Base-by-base conservation (phyloP, 2,113 vertebrate species). In the Mormoops blainvillei region DNA sequence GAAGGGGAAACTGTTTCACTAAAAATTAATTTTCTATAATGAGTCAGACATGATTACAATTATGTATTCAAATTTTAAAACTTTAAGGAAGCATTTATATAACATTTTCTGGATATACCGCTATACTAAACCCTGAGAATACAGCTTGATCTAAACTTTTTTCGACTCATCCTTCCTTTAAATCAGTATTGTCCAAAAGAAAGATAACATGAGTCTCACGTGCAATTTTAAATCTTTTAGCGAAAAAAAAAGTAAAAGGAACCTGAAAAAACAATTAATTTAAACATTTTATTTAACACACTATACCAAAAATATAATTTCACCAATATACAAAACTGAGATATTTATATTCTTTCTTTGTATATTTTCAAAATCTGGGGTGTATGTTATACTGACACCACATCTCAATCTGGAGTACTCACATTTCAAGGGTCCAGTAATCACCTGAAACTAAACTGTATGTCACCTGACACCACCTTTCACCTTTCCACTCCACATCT, bases 201-300 rank as follows among this genome's bases (percentile, higher is more conserved):
- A 84, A 85, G 24, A 15, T 26, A 89, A 93, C 26, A 7, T 73
- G 19, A 52, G 45, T 15, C 33, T 90, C 38, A 65, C 7, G 16
- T 33, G 6, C 12, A 43, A 56, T 84, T 76, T 89, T 95, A 50
- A 84, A 86, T 33, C 12, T 54, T 63, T 86, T 70, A 80, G 13
- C 28, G n/a, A n/a, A 61, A 31, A 85, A 81, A 91, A 76, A 12
- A 41, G 56, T 20, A 73, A 41, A 95, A 90, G 52, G 87, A 45
- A 9, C 14, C 26, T 31, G 54, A 28, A 15, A 45, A 45, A 45
- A 74, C 2, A 26, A 14, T 58, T 3, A 67, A 48, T 74, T 50
- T 89, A 50, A 93, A 5, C 45, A 80, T 86, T 95, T 92, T 87
- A 92, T 33, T 97, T 94, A 89, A 78, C 24, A 38, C 36, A 91